Evolutionary conservation across 2,797 vertebrate genomes (phyloP).

Genomic region (Molossus molossus): DNA sequence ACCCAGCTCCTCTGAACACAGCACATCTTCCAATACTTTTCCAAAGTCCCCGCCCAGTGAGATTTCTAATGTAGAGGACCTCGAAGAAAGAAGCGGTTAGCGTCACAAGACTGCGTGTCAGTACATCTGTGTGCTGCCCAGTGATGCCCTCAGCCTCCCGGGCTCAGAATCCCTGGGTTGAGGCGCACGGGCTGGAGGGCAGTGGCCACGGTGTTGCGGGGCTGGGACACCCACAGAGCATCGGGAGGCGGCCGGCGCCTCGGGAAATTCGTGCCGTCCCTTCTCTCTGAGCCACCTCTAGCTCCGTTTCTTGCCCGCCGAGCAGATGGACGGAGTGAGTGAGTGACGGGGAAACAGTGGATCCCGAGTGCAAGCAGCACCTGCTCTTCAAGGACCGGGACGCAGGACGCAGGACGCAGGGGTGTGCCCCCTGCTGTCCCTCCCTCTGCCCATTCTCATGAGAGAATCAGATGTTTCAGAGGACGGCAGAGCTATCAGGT

Average conservation of each 20-base stretch:
- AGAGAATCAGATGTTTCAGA: not conserved
- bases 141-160: not conserved
- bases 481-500: not conserved
- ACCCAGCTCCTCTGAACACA: not conserved
- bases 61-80: not conserved
- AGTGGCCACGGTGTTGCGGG: not conserved
- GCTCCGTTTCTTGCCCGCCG: not conserved
- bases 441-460: not conserved
- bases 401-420: not conserved
- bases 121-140: not conserved
- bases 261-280: not conserved
- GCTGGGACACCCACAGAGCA: not conserved
- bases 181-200: not conserved
- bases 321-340: not conserved
- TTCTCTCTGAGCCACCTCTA: not conserved
- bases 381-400: not conserved
- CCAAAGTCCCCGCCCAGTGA: not conserved
- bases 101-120: not conserved
- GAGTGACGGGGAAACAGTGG: not conserved
- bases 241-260: not conserved
- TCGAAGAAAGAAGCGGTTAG: not conserved
- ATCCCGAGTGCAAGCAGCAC: not conserved
- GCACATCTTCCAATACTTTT: not conserved
- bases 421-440: not conserved
- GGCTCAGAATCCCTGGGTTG: not conserved